Evolutionary conservation across 2,888 invertebrate species (phyloP), one percentile per base, ranked within the genome.

Genomic region (Dryocosmus kuriphilus): DNA sequence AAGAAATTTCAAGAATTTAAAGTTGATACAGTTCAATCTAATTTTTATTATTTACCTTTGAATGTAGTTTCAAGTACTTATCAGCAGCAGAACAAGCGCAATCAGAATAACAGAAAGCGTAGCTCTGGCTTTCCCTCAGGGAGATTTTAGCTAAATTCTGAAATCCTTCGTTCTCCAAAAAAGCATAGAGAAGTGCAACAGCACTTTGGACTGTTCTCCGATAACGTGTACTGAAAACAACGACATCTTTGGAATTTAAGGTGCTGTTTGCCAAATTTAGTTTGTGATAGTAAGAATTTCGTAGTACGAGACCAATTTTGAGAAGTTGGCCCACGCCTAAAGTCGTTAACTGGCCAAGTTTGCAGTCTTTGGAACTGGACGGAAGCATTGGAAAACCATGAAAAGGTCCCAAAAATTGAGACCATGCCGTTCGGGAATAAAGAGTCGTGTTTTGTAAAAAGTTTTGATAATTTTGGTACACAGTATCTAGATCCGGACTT

Each of bases 191-290:
- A 84, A 97, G 93, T 0, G 97, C 97, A 84, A 97, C 93, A 0
- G 97, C 96, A 85, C 98, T 98, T 92, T 98, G 98, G 88, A 97
- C 97, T 24, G 98, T 98, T 86, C 99, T 94, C 1, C 97, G 92
- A 90, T 97, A 98, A 61, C 96, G 94, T 0, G 98, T 98, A 84
- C 97, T 96, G 89, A 95, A 96, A 7, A 96, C 93, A 19, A 95
- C 89, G 46, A 96, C 92, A 81, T 95, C 95, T 5, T 88, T 91
- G 35, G 84, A 85, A 22, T 94, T 93, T 88, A 92, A 87, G 5
- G 92, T 91, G 81, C 92, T 85, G 85, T 92, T 92, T 76, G 87
- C 88, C 84, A 91, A 86, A 78, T 90, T 91, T 14, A 94, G 86
- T 85, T 92, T 92, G 19, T 92, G 92, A 19, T 92, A 92, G 86